Conservation (phyloP, 2,797 vertebrate species). For the Carduelis carduelis region DNA sequence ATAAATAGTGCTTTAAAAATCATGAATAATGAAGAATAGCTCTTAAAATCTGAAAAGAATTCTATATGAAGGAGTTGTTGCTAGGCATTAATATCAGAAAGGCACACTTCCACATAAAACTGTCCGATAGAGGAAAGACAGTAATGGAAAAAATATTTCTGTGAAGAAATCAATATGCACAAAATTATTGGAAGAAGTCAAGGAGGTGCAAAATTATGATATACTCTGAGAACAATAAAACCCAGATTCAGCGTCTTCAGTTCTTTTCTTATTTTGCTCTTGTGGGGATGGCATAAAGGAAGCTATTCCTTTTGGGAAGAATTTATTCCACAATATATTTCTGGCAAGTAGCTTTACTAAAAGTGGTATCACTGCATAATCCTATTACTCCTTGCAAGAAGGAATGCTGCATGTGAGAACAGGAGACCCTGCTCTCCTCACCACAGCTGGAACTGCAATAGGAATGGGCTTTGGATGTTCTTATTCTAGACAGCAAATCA, state of each 20-base stretch:
- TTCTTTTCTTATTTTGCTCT: neutral
- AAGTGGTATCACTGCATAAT: neutral
- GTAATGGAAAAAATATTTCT: neutral
- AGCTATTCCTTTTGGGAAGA: neutral
- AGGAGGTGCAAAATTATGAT: neutral
- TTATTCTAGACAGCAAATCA: neutral
- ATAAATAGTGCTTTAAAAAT: slow-evolving; percentile 24
- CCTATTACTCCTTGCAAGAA: neutral
- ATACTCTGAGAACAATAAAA: neutral
- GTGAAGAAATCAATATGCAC: neutral
- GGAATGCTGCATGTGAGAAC: neutral
- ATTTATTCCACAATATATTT: neutral
- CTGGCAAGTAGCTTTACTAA: neutral
- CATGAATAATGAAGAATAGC: neutral
- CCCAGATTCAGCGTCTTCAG: neutral
- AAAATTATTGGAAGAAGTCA: neutral
- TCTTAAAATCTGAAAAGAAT: neutral
- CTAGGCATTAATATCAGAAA: neutral
- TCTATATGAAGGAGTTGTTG: neutral
- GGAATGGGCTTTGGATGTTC: neutral
- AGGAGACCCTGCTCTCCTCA: neutral
- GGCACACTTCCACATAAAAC: neutral
- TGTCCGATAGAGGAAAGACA: neutral
- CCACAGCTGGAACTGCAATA: neutral
- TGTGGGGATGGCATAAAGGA: neutral